These are phyloP conservation scores for Phacellophora camtschatica DNA, from an alignment of 30 jellyfish, hydroid and myxozoan genomes.

Conservation along the genomic window DNA sequence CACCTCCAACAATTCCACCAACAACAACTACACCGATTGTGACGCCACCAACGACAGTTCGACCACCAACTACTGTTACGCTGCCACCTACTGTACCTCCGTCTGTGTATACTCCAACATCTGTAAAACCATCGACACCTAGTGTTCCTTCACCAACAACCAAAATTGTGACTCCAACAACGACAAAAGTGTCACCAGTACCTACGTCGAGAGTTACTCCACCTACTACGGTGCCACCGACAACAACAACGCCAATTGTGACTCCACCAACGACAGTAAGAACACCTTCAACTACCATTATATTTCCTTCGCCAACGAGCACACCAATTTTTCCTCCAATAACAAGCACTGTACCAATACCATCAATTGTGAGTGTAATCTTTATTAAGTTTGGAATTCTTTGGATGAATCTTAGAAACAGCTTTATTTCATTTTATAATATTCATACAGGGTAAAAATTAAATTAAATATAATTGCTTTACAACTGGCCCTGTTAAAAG, in stretches of 20 bases:
- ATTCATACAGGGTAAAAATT: no score
- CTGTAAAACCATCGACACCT: constrained; percentile 2
- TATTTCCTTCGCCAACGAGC: neutral
- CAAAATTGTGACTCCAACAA: neutral
- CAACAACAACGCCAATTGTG: constrained; percentile 13
- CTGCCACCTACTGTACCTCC: constrained; percentile 34
- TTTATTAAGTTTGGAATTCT: no score
- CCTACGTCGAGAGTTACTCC: neutral
- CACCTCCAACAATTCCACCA: neutral
- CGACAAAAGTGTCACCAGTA: neutral
- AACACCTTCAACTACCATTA: neutral
- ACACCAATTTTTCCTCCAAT: neutral
- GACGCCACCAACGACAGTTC: neutral
- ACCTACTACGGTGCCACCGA: neutral
- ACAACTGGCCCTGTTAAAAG: no score
- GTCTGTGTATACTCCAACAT: no score
- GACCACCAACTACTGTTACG: neutral
- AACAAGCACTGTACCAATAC: neutral
- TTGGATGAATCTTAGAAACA: no score
- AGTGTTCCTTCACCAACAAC: constrained; percentile 16
- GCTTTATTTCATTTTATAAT: no score
- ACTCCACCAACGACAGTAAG: neutral
- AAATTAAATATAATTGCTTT: no score
- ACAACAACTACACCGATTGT: neutral
- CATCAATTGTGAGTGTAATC: no score